Conservation (phyloP, 2,797 vertebrate species). For the Anguilla obscura region DNA sequence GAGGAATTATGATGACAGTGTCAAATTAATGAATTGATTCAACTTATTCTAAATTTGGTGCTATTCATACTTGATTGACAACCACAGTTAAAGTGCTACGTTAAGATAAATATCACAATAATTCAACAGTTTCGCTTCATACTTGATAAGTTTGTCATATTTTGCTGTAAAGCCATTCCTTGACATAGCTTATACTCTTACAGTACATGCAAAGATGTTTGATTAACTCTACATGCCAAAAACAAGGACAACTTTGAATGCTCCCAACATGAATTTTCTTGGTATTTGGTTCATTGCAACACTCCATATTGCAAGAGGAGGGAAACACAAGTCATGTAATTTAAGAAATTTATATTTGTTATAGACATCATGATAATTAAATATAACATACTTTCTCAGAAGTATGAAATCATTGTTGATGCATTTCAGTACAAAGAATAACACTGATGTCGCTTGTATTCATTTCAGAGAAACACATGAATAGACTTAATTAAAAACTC, state of each 20-base stretch:
- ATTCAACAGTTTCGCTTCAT: not conserved
- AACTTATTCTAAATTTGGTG: not conserved
- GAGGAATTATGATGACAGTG: slow-evolving; percentile 11
- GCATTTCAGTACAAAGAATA: not conserved
- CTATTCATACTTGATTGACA: not conserved
- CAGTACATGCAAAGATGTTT: not conserved
- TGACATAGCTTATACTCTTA: not conserved
- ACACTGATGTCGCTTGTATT: not conserved
- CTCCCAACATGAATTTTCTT: not conserved
- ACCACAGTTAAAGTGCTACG: slow-evolving; percentile 6
- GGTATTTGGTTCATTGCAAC: not conserved
- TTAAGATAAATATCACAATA: not conserved
- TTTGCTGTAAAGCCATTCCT: not conserved
- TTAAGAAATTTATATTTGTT: not conserved
- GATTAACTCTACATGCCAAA: not conserved
- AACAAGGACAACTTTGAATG: not conserved
- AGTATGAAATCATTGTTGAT: not conserved
- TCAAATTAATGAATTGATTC: not conserved
- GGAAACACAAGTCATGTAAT: not conserved
- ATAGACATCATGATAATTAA: not conserved
- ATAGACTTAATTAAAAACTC: not conserved
- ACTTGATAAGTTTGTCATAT: not conserved
- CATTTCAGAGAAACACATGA: slow-evolving; percentile 10
- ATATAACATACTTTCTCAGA: slow-evolving; percentile 2
- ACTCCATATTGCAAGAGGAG: not conserved